Base-by-base conservation (phyloP, 1,140 invertebrate genomes). In the Drosophila nikananu region DNA sequence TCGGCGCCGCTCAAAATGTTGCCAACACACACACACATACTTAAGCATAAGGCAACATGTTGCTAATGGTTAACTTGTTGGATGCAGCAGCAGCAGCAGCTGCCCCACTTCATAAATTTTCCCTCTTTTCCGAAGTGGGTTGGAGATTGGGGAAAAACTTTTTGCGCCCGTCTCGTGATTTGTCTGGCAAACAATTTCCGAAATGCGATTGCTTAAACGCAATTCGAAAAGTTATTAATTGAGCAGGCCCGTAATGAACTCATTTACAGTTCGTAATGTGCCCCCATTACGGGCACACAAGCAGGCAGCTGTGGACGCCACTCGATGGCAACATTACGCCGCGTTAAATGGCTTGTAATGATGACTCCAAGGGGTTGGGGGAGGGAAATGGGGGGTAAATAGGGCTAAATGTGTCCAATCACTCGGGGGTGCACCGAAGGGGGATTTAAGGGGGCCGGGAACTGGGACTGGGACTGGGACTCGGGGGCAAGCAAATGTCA, bases 271-370 rank as follows among this genome's bases (percentile, higher is more conserved):
- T 78, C 62, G 79, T 86, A 86, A 86, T 83, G 75, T 65, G 66
- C 55, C 54, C 61, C 66, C 83, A 91, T 83, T 76, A 91, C 41
- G 57, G 65, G 25, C 42, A 52, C 71, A 55, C 39, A 37, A 55
- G 32, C 52, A 35, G 49, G 42, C 65, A 60, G 59, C 59, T 61
- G 37, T 59, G 37, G 65, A 46, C 52, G 32, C 46, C 68, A 83
- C 81, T 81, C 74, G 74, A 66, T 72, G 74, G 81, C 86, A 90
- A 82, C 86, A 90, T 90, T 86, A 90, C 79, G 80, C 66, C 86
- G 76, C 81, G 83, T 90, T 90, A 90, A 90, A 90, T 90, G 66
- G 86, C 86, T 90, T 90, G 86, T 90, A 86, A 90, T 90, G 81
- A 59, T 64, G 80, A 77, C 48, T 32, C 58, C 42, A 48, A 49